phyloP scores from a whole-genome alignment of 2,113 vertebrate species.

The Microtus montanus region DNA sequence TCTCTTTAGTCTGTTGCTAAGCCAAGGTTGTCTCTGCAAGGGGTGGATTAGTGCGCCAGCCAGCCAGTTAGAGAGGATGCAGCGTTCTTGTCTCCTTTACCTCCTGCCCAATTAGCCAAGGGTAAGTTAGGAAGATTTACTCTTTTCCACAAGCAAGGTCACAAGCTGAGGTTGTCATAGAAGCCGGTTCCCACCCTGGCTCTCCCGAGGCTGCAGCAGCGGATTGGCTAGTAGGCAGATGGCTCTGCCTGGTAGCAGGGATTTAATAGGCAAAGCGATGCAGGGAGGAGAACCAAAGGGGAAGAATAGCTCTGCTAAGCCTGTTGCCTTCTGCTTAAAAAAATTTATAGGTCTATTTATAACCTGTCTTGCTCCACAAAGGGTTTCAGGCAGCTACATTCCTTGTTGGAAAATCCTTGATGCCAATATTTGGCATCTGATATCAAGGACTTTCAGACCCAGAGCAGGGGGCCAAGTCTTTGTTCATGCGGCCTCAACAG shows the following conservation, averaged over 20 bases:
- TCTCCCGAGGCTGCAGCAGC: conserved; percentile 55
- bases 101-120: conserved; percentile 76
- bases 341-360: conserved; percentile 78
- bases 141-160: conserved; percentile 71
- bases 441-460: conserved; percentile 27
- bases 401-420: conserved; percentile 70
- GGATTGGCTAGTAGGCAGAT: conserved; percentile 71
- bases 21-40: conserved; percentile 50
- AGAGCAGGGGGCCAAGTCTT: conserved; percentile 11
- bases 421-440: conserved; percentile 59
- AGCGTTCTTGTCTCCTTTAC: conserved; percentile 64
- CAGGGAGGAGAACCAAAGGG: conserved; percentile 56
- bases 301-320: conserved; percentile 69
- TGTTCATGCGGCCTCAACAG: not conserved
- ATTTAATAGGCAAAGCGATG: conserved; percentile 70
- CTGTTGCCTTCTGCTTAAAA: conserved; percentile 73
- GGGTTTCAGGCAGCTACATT: conserved; percentile 62
- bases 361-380: conserved; percentile 75
- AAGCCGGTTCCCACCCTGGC: conserved; percentile 67
- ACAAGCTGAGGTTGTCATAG: conserved; percentile 58
- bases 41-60: conserved; percentile 28
- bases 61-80: conserved; percentile 65
- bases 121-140: conserved; percentile 71
- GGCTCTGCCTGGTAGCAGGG: conserved; percentile 77
- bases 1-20: conserved; percentile 5